Base-by-base conservation (phyloP, 2,888 invertebrate species). In the Ypsolopha scabrella region DNA sequence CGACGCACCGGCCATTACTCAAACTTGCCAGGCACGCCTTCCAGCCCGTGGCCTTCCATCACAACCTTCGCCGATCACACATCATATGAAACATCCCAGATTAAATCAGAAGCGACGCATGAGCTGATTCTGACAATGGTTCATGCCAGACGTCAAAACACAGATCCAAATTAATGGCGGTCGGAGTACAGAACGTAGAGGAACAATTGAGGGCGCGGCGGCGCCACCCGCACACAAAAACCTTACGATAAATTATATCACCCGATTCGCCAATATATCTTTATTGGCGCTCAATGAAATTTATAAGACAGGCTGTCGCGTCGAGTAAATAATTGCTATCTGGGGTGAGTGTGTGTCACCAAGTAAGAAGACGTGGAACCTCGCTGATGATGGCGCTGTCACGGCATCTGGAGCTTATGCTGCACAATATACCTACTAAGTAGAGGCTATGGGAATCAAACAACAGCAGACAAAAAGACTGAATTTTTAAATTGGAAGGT, bases 1-100 rank as follows among this genome's bases (percentile, higher is more conserved):
- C 60, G 63, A 64, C 65, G 61, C 59, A 61, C 64, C 62, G 61
- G 61, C 65, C 67, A 71, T 75, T 70, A 72, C 68, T 75, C 73
- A 74, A 70, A 69, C 65, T 65, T 58, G 57, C 55, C 57, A 56
- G 65, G 65, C 67, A 67, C 73, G 67, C 70, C 69, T 66, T 68
- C 61, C 63, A 62, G 52, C 38, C 11, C 49, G 43, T 24, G 41
- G 34, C 49, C 41, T 41, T 49, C 34, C 49, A 33, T 33, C 41
- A 11, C 41, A 41, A 41, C 39, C 49, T 24, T 39, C 34, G 24
- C 41, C 10, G 9, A 33, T 13, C 9, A 24, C 38, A 11, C 7
- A 6, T 14, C 35, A 38, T 6, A 24, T 14, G 10, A 11, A 7
- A 36, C 6, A 9, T n/a, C 24, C 14, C 8, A 13, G 8, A 11